phyloP scores from a whole-genome alignment of 2,113 vertebrate species.

The Procavia capensis region DNA sequence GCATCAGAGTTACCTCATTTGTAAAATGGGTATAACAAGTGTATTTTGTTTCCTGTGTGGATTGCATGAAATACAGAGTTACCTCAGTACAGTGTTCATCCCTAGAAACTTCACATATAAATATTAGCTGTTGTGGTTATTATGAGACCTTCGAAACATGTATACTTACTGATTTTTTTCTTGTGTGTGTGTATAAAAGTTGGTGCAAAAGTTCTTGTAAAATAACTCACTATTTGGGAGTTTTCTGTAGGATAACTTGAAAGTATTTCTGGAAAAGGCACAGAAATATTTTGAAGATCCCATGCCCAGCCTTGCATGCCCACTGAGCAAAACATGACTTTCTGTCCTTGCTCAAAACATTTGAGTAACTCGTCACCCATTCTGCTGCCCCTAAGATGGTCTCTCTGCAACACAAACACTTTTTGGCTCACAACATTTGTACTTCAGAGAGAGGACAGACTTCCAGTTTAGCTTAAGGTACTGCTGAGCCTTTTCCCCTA shows the following conservation, averaged over 20 bases:
- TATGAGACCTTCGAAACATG: constrained; percentile 1
- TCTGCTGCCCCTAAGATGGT: not conserved
- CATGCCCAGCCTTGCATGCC: not conserved
- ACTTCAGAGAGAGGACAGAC: not conserved
- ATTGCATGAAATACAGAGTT: not conserved
- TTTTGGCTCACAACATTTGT: not conserved
- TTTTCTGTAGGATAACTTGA: not conserved
- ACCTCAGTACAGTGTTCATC: not conserved
- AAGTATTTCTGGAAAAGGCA: not conserved
- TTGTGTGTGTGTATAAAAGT: not conserved
- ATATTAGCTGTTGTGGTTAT: not conserved
- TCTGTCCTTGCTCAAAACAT: not conserved
- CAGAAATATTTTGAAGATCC: constrained; percentile 36
- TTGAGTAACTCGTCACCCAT: not conserved
- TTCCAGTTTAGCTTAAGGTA: not conserved
- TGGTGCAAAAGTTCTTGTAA: not conserved
- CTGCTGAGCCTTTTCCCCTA: not conserved
- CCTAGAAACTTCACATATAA: not conserved
- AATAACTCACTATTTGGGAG: not conserved
- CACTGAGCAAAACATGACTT: not conserved
- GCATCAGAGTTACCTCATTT: constrained; percentile 5
- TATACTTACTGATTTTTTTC: not conserved
- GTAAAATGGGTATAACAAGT: not conserved
- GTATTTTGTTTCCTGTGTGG: not conserved
- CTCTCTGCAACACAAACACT: not conserved